A percentile compares a stretch with the other conserved stretches of the same genome.
These are phyloP conservation scores for Oophaga sylvatica DNA, from an alignment of 2,797 vertebrate species.

Conservation along the genomic window DNA sequence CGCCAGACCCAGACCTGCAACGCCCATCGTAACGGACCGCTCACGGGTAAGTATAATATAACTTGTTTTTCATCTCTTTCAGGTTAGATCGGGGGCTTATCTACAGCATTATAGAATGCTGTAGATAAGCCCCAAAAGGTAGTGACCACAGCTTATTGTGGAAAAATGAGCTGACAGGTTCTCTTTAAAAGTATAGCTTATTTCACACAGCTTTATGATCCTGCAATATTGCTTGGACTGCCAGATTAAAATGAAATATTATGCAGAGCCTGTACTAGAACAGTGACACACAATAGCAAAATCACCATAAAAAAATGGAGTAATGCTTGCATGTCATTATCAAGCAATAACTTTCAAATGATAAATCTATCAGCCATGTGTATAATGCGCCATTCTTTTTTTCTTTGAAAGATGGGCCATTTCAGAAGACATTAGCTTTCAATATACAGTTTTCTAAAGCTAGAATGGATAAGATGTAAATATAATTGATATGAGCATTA, in stretches of 20 bases:
- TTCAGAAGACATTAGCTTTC: slow-evolving; percentile 17
- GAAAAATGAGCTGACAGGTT: no score
- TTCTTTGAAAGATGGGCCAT: slow-evolving; percentile 19
- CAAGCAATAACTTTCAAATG: slow-evolving; percentile 53
- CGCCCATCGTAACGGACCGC: no score
- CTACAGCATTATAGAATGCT: no score
- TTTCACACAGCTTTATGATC: slow-evolving; percentile 17
- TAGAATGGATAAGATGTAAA: neutral
- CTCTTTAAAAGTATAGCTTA: neutral
- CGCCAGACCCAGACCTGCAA: no score
- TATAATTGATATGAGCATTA: neutral
- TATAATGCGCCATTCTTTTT: slow-evolving; percentile 33
- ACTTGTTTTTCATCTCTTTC: no score
- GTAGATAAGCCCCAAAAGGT: no score
- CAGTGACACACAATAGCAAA: slow-evolving; percentile 29
- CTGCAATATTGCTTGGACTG: slow-evolving; percentile 13
- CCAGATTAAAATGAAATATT: slow-evolving; percentile 44
- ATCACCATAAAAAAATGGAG: slow-evolving; percentile 37
- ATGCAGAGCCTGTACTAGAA: slow-evolving; percentile 20
- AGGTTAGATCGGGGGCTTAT: no score
- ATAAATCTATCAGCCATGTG: slow-evolving; percentile 43
- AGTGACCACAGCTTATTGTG: no score
- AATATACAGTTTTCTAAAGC: neutral
- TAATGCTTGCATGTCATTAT: slow-evolving; percentile 41
- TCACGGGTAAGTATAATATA: no score